phyloP scores from a whole-genome alignment of 2,888 invertebrate genomes.

The Thera obeliscata region DNA sequence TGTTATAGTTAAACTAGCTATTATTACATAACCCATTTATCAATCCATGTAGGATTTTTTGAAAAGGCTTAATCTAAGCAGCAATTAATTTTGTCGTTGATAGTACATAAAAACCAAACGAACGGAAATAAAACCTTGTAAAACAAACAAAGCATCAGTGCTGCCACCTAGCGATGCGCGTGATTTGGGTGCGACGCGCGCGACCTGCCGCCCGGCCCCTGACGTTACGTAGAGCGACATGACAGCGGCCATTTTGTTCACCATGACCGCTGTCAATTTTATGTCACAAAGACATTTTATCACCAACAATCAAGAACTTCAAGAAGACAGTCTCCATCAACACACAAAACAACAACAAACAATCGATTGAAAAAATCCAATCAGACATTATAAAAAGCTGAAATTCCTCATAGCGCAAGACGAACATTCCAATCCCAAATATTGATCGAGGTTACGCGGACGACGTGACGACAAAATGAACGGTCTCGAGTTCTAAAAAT shows the following conservation, averaged over 20 bases:
- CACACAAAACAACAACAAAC: conserved; percentile 72
- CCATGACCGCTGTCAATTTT: conserved; percentile 73
- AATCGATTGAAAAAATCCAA: conserved; percentile 31
- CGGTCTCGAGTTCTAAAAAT: conserved; percentile 74
- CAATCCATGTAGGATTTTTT: no score
- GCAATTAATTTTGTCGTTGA: no score
- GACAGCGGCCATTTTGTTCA: conserved; percentile 69
- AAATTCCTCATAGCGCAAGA: neutral
- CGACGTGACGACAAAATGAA: conserved; percentile 42
- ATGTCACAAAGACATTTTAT: conserved; percentile 78
- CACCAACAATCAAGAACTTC: conserved; percentile 71
- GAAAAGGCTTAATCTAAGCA: no score
- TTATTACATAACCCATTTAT: no score
- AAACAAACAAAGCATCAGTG: conserved; percentile 54
- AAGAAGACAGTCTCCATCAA: conserved; percentile 42
- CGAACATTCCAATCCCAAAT: conserved; percentile 35
- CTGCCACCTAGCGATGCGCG: conserved; percentile 70
- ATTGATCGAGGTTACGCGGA: conserved; percentile 49
- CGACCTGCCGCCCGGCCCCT: neutral
- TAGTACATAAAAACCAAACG: neutral
- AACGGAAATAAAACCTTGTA: neutral
- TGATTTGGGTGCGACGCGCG: conserved; percentile 54
- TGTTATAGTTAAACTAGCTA: no score
- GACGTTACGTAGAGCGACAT: conserved; percentile 26
- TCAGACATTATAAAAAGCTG: neutral